Base-by-base conservation (phyloP, 1,140 invertebrate genomes). In the Neodiprion fabricii region DNA sequence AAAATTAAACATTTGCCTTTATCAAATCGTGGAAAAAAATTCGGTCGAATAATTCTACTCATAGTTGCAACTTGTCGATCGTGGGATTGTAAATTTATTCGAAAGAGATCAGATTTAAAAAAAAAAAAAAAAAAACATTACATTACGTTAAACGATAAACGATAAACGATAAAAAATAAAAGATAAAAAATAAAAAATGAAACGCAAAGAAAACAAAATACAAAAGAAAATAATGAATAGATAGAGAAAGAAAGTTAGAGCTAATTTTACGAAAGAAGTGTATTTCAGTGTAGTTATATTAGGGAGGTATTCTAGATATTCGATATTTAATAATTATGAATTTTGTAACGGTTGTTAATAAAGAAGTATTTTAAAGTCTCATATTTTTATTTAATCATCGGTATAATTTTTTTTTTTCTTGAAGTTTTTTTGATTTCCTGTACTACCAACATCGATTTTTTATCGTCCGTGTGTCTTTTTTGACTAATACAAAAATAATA, bases 361-460 rank as follows among this genome's bases (percentile, higher is more conserved):
- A 61, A 61, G 53, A 61, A 61, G 53, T 61, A 61, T 61, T 61
- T 12, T 61, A 61, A 61, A 14, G n/a, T 61, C 53, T 61, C n/a
- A 61, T 9, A 61, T 61, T 61, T 61, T 61, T 40, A 40, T 61
- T 61, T 9, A 61, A 61, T 61, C n/a, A 61, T 61, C 53, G 53
- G 53, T 5, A 7, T 61, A 17, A 61, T 14, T 61, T 61, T 61
- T 61, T 61, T 61, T 14, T 61, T 61, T 40, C 5, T 40, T 40
- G 28, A 40, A 5, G 28, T 40, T 40, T 40, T 3, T 40, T 40
- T 40, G 28, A 5, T 40, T 40, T 40, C 28, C 28, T 40, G 11
- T 61, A 8, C 5, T 14, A 61, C 53, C 11, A 61, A 5, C n/a
- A 8, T 17, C 53, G n/a, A 61, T 61, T 61, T 61, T 40, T 3